Evolutionary conservation across 2,888 invertebrate species (phyloP), one percentile per base, ranked within the genome.

Genomic region (Bembecia ichneumoniformis): DNA sequence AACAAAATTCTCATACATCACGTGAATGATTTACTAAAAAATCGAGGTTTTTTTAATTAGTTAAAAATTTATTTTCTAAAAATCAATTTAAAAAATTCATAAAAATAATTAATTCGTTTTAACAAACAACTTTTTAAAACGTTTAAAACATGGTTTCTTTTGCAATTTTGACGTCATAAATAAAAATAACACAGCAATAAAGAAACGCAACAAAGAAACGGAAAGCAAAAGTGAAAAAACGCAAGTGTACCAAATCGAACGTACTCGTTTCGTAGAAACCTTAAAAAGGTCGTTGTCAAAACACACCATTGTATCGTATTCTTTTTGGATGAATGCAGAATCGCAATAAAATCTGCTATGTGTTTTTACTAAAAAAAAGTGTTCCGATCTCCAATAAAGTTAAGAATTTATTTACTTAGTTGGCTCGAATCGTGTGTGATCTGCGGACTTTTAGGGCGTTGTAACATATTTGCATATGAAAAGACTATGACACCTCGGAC

Each of bases 391-490:
- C 10, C 15, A 15, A 44, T 11, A 44, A 13, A 44, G 10, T 44
- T 11, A 46, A 46, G 28, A 16, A 45, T 34, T n/a, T 63, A 66
- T 71, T 76, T 72, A 70, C 64, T 67, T 67, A 69, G 68, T 71
- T 75, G 74, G 71, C 74, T 77, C 68, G 68, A 55, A 68, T 71
- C 77, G 77, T 59, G 67, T 71, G 74, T 67, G 59, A 53, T 59
- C 60, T 62, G 63, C 66, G 68, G 74, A 65, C 71, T 62, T 68
- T 68, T 71, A 68, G 68, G 71, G 58, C 74, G 74, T 71, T 77
- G 83, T 75, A 76, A 78, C 80, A 60, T 71, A 82, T 84, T 86
- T 74, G 73, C 82, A 84, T 86, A 74, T 73, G 76, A 82, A 86
- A 81, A 78, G 79, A 69, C 64, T 63, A 61, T 59, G 59, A 28